These are phyloP conservation scores for Morpho deidamia DNA, from an alignment of 2,888 invertebrate species.

Conservation along the genomic window DNA sequence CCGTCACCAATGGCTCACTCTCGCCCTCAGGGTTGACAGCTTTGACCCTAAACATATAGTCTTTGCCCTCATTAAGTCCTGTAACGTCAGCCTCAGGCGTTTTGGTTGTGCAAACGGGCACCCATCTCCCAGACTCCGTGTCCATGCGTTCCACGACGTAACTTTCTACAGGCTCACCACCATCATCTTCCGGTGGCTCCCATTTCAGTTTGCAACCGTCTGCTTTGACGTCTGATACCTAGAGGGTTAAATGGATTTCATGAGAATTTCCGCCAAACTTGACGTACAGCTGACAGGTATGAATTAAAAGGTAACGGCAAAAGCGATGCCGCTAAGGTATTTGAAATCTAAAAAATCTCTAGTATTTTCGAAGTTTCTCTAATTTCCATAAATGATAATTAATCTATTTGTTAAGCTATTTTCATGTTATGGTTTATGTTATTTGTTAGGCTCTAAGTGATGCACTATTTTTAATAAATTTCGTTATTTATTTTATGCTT, in stretches of 20 bases:
- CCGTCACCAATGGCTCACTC: constrained; percentile 97
- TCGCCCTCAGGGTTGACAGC: constrained; percentile 98
- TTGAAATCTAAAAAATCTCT: too few species aligned
- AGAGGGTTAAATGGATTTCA: not conserved
- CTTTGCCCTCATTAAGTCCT: constrained; percentile 97
- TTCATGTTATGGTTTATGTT: too few species aligned
- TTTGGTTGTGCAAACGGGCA: constrained; percentile 87
- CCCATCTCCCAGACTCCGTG: constrained; percentile 94
- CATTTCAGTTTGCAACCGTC: constrained; percentile 96
- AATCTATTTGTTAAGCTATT: too few species aligned
- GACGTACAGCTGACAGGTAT: too few species aligned
- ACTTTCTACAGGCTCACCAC: constrained; percentile 94
- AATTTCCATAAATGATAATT: too few species aligned
- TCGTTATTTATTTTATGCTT: too few species aligned
- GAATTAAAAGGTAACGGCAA: too few species aligned
- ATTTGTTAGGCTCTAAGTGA: too few species aligned
- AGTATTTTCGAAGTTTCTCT: too few species aligned
- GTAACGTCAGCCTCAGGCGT: constrained; percentile 89
- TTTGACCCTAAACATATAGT: constrained; percentile 98
- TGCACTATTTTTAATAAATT: too few species aligned
- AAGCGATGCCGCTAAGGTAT: too few species aligned
- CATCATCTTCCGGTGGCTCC: constrained; percentile 98
- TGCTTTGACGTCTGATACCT: constrained; percentile 90
- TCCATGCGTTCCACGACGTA: constrained; percentile 99
- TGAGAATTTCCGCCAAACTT: too few species aligned